Conservation (phyloP, 2,888 invertebrate species). For the Melanotus villosus region DNA sequence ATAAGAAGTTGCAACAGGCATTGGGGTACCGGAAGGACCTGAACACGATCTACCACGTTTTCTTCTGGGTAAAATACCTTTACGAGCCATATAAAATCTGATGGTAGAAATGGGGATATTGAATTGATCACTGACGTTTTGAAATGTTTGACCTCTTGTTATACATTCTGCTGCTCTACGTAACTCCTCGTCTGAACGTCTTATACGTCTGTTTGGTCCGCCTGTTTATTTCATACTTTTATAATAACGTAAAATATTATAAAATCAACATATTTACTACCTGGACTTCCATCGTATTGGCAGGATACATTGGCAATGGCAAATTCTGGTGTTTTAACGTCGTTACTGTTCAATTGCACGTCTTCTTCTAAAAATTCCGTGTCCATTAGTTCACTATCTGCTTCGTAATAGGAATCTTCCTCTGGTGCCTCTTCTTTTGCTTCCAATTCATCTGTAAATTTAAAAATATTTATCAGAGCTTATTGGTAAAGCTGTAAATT, state of each 20-base stretch:
- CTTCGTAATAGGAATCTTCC: conserved; percentile 65
- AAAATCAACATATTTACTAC: conserved; percentile 52
- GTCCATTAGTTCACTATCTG: conserved; percentile 66
- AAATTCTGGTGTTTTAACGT: conserved; percentile 62
- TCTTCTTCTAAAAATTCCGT: conserved; percentile 66
- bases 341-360: conserved; percentile 58
- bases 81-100: conserved; percentile 90
- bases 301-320: conserved; percentile 78
- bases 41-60: conserved; percentile 78
- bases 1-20: conserved; percentile 63
- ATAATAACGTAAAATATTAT: neutral
- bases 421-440: conserved; percentile 61
- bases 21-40: conserved; percentile 68
- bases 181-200: conserved; percentile 83
- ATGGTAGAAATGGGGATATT: conserved; percentile 91
- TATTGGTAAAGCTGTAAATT: too few species aligned
- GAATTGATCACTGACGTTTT: conserved; percentile 89
- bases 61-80: conserved; percentile 85
- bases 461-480: too few species aligned
- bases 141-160: conserved; percentile 89
- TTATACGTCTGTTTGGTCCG: conserved; percentile 71
- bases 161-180: conserved; percentile 89
- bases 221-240: conserved; percentile 17
- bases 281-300: conserved; percentile 71
- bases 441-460: conserved; percentile 37